A percentile compares a stretch with the other conserved stretches of the same genome.
phyloP scores from a whole-genome alignment of 1,140 invertebrate species.

The Neodiprion pinetum region DNA sequence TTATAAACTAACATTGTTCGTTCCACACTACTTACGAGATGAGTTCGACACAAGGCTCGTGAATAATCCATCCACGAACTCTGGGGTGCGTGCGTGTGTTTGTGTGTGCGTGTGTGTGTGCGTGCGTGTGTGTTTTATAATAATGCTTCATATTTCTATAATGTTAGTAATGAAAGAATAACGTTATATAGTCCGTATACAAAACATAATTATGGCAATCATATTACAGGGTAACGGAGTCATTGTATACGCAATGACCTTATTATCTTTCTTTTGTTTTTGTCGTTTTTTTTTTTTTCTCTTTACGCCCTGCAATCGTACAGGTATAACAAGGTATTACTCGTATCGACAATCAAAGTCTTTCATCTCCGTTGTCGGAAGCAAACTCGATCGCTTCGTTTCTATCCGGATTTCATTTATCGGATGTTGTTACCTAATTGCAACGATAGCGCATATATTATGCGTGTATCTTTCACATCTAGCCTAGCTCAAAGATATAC shows the following conservation, averaged over 20 bases:
- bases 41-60: neutral
- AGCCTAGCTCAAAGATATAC: neutral
- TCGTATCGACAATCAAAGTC: neutral
- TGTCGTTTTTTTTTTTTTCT: neutral
- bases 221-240: neutral
- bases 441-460: neutral
- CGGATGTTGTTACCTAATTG: neutral
- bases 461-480: too few relatives aligned
- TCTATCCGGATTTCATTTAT: neutral
- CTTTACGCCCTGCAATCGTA: neutral
- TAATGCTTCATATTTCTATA: neutral
- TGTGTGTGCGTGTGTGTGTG: neutral
- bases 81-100: neutral
- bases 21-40: constrained; percentile 38
- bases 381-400: neutral
- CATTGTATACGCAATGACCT: neutral
- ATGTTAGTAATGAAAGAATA: neutral
- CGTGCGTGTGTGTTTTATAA: neutral
- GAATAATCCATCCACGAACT: neutral
- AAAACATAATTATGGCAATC: neutral
- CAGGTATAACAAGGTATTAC: neutral
- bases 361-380: neutral
- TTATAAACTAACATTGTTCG: constrained; percentile 53
- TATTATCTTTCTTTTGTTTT: constrained; percentile 7
- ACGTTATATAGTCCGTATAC: neutral